These are phyloP conservation scores for Epiblema foenella DNA, from an alignment of 2,888 invertebrate species.

Conservation along the genomic window DNA sequence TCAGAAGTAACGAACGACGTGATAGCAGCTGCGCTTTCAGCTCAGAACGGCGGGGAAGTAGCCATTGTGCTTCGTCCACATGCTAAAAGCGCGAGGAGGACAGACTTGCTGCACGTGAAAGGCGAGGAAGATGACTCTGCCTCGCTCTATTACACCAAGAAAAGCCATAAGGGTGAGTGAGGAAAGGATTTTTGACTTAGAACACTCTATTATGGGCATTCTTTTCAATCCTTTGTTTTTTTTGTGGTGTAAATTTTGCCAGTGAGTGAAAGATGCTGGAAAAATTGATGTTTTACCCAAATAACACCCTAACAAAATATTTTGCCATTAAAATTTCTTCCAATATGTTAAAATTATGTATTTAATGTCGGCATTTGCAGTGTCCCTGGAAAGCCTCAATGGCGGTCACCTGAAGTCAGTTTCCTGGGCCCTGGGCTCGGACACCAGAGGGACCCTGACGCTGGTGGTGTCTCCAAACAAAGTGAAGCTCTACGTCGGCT, in stretches of 20 bases:
- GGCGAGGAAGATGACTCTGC: slow-evolving; percentile 66
- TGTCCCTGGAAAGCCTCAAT: slow-evolving; percentile 87
- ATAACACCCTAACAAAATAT: too few species aligned
- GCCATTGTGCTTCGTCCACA: slow-evolving; percentile 69
- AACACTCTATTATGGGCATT: too few species aligned
- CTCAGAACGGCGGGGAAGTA: slow-evolving; percentile 64
- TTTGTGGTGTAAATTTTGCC: too few species aligned
- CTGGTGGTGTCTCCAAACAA: slow-evolving; percentile 85
- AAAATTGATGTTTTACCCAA: too few species aligned
- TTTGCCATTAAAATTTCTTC: too few species aligned
- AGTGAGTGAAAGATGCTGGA: background rate
- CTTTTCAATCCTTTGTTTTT: too few species aligned
- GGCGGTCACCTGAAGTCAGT: slow-evolving; percentile 85
- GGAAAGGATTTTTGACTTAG: background rate
- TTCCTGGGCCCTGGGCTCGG: slow-evolving; percentile 85
- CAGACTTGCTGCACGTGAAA: slow-evolving; percentile 69
- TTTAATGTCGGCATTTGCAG: slow-evolving; percentile 65
- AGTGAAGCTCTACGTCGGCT: slow-evolving; percentile 87
- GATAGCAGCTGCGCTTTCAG: slow-evolving; percentile 60
- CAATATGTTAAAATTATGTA: too few species aligned
- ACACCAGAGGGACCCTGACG: slow-evolving; percentile 82
- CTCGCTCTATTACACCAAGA: slow-evolving; percentile 70
- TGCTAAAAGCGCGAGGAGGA: slow-evolving; percentile 59
- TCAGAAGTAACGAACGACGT: slow-evolving; percentile 70
- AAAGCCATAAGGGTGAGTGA: slow-evolving; percentile 70